A percentile compares a stretch with the other conserved stretches of the same genome.
Evolutionary conservation across 2,888 invertebrate genomes (phyloP).

Genomic region (Pandemis cinnamomeana): DNA sequence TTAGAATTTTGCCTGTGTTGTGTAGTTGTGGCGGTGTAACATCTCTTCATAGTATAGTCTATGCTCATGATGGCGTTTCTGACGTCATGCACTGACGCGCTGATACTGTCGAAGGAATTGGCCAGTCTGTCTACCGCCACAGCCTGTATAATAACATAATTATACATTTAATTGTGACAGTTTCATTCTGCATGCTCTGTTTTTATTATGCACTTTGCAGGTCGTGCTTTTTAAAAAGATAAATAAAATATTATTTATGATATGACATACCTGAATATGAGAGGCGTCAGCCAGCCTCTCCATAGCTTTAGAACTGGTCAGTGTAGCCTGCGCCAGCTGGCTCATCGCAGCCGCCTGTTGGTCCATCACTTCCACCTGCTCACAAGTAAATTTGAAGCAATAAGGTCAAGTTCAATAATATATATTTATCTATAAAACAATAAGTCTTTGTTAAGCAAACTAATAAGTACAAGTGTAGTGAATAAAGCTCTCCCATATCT

Average conservation of each 20-base stretch:
- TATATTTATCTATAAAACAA: no score
- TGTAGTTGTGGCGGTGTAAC: constrained; percentile 57
- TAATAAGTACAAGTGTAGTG: no score
- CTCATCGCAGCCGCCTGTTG: constrained; percentile 70
- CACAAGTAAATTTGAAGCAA: neutral
- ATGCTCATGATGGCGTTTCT: constrained; percentile 73
- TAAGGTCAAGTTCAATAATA: neutral
- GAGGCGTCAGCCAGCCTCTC: constrained; percentile 73
- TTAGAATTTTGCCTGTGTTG: constrained; percentile 64
- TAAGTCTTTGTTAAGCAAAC: no score
- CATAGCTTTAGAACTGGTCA: constrained; percentile 67
- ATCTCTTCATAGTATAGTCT: constrained; percentile 74
- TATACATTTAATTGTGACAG: no score
- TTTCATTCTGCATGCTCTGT: no score
- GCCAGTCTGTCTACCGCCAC: constrained; percentile 71
- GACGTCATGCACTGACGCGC: constrained; percentile 67
- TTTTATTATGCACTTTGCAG: no score
- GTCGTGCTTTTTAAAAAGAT: no score
- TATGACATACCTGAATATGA: constrained; percentile 64
- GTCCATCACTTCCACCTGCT: constrained; percentile 72
- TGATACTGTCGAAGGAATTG: constrained; percentile 67
- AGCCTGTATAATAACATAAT: constrained; percentile 55
- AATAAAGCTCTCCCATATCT: no score
- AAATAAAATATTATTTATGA: no score
- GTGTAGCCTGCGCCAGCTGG: constrained; percentile 69